Evolutionary conservation across 1,140 invertebrate species (phyloP).

Genomic region (Hylaeus volcanicus): DNA sequence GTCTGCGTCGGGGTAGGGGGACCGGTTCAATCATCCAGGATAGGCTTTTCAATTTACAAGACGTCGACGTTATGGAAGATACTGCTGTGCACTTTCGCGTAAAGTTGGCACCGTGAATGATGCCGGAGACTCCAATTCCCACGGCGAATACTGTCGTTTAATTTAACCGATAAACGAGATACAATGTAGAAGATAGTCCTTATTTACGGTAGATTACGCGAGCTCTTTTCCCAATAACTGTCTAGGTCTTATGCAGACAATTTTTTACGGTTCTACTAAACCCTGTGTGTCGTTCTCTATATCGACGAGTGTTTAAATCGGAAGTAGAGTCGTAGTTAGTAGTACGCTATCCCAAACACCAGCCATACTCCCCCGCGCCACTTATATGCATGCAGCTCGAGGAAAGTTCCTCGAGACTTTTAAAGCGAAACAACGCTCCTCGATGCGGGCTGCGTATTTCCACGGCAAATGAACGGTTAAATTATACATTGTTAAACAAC

Average conservation of each 20-base stretch:
- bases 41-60: slow-evolving; percentile 29
- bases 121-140: not conserved
- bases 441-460: slow-evolving; percentile 43
- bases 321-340: too few relatives aligned
- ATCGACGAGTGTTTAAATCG: too few relatives aligned
- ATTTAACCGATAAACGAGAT: slow-evolving; percentile 32
- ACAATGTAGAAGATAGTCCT: not conserved
- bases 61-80: slow-evolving; percentile 23
- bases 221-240: not conserved
- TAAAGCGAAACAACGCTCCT: slow-evolving; percentile 40
- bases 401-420: not conserved
- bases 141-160: slow-evolving; percentile 23
- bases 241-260: not conserved
- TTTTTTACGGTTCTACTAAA: not conserved
- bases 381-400: not conserved
- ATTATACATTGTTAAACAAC: slow-evolving; percentile 68
- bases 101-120: not conserved
- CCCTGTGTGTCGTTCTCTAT: too few relatives aligned
- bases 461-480: slow-evolving; percentile 62
- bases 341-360: too few relatives aligned
- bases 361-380: too few relatives aligned
- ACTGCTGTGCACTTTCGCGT: not conserved
- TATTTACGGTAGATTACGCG: not conserved
- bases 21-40: slow-evolving; percentile 14
- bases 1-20: not conserved